Conservation (phyloP, 2,888 invertebrate species). For the Rutpela maculata region DNA sequence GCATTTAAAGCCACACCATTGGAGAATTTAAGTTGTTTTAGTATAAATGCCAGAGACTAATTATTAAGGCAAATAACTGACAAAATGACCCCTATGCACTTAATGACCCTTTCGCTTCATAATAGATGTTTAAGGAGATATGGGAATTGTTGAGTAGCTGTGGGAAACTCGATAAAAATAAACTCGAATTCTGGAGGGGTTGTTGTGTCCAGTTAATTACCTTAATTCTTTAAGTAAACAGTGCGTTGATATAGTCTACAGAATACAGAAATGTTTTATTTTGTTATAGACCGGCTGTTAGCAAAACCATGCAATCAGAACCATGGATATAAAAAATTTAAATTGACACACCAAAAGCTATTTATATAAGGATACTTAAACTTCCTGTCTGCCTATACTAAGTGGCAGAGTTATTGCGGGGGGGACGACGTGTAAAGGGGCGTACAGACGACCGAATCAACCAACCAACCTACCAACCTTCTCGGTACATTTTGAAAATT, state of each 20-base stretch:
- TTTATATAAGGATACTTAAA: too few species aligned
- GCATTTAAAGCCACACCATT: constrained; percentile 13
- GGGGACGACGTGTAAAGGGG: too few species aligned
- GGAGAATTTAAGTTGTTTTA: neutral
- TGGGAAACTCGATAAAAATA: constrained; percentile 29
- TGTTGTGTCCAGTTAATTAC: constrained; percentile 1
- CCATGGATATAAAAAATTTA: too few species aligned
- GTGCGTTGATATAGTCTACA: constrained; percentile 5
- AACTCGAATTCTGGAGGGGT: constrained; percentile 3
- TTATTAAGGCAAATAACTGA: constrained; percentile 13
- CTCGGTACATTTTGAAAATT: too few species aligned
- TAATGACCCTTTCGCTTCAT: constrained; percentile 19
- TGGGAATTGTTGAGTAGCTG: constrained; percentile 10
- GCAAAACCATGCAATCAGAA: too few species aligned
- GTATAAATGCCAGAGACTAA: neutral
- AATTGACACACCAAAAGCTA: too few species aligned
- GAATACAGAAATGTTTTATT: neutral
- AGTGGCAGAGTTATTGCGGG: too few species aligned
- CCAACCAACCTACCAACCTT: too few species aligned
- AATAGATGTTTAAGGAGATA: constrained; percentile 26
- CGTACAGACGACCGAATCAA: too few species aligned
- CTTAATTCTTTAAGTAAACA: constrained; percentile 28
- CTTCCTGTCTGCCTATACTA: too few species aligned
- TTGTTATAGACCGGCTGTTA: too few species aligned
- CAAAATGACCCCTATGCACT: constrained; percentile 31